Evolutionary conservation across 2,888 invertebrate species (phyloP), one percentile per base, ranked within the genome.

Genomic region (Xestobium rufovillosum): DNA sequence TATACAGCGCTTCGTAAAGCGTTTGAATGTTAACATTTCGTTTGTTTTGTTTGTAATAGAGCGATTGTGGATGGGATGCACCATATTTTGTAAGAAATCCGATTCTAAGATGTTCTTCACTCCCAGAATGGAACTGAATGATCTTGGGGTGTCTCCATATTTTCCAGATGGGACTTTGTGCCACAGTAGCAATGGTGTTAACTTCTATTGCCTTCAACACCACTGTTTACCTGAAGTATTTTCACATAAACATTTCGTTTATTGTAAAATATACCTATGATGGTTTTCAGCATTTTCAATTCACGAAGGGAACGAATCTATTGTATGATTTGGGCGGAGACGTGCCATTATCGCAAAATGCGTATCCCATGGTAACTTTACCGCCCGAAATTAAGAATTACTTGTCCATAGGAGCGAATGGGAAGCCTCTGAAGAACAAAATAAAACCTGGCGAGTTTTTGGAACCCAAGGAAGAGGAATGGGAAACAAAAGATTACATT

Each of bases 81-180:
- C 84, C 12, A 76, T 86, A 51, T 86, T 83, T 65, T 86, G 85
- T 58, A 72, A 75, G 17, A 71, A 79, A 15, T 71, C 69, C 30
- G 74, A 75, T 39, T 75, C 75, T 14, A 76, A 76, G 1, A 76
- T 75, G 4, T 85, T 76, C 65, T 85, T 84, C 63, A 81, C 85
- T 14, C 84, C 85, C 2, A 71, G 83, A 3, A 69, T 83, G 9
- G 83, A 85, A 62, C 69, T 85, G 33, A 83, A 84, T 57, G 81
- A 82, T 59, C 70, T 78, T 23, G 80, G 81, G 4, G 66, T 79
- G 17, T 76, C 81, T 52, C 78, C 83, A 0, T 81, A 82, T 63
- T 82, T 84, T 56, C 85, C 86, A 1, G 85, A 85, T 64, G 85
- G 85, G 9, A 85, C 84, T 2, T 83, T 81, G 81, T 86, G 85